Evolutionary conservation across 2,113 vertebrate species (phyloP).

Genomic region (Ginglymostoma cirratum): DNA sequence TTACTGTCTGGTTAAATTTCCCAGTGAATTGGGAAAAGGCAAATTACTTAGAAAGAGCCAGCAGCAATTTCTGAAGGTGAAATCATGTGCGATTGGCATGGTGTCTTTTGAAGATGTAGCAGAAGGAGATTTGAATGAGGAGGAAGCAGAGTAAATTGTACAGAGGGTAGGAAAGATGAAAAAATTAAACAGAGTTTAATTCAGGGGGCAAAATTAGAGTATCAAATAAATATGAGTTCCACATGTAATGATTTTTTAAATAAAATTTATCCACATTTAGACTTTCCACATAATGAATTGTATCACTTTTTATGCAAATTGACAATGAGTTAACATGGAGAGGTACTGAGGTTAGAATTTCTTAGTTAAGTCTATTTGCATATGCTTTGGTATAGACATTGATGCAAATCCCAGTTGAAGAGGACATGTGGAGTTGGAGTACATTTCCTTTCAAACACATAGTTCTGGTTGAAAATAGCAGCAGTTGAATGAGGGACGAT

Average conservation of each 20-base stretch:
- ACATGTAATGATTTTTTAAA: neutral
- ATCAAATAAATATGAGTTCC: neutral
- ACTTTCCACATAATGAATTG: neutral
- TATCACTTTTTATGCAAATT: neutral
- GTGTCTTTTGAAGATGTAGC: neutral
- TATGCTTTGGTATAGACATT: neutral
- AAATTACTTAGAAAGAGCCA: no score
- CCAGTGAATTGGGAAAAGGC: no score
- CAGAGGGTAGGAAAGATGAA: neutral
- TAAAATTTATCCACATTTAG: neutral
- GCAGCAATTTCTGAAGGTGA: no score
- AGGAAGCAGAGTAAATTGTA: neutral
- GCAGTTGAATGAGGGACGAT: neutral
- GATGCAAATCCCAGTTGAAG: neutral
- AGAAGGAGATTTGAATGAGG: neutral
- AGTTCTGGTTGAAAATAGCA: neutral
- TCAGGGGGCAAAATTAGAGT: neutral
- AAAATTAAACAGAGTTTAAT: neutral
- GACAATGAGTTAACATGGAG: neutral
- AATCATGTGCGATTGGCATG: no score
- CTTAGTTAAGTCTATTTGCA: neutral
- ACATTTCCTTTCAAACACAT: neutral
- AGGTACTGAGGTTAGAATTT: neutral
- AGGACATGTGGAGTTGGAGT: neutral
- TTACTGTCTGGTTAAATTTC: no score